phyloP scores from a whole-genome alignment of 2,797 vertebrate genomes.

The Sebastes minor region DNA sequence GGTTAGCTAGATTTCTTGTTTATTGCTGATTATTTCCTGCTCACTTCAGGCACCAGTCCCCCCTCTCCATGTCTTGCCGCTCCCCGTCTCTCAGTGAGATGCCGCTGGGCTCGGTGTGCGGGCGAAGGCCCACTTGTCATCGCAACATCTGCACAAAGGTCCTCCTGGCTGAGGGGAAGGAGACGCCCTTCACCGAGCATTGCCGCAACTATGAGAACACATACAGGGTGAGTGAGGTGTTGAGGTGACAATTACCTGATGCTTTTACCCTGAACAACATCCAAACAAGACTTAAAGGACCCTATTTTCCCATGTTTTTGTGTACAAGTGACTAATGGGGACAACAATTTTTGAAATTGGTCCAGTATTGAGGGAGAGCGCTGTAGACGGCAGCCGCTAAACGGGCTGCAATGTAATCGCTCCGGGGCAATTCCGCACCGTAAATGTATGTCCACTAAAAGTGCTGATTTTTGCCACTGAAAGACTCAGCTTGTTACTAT shows the following conservation, averaged over 20 bases:
- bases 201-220: slow-evolving; percentile 89
- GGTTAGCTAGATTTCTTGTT: neutral
- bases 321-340: neutral
- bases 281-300: neutral
- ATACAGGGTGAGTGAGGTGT: slow-evolving; percentile 85
- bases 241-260: too few species aligned
- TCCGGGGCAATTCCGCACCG: neutral
- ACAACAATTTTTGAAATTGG: neutral
- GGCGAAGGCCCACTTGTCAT: slow-evolving; percentile 86
- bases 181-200: slow-evolving; percentile 89
- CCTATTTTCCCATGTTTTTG: neutral
- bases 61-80: slow-evolving; percentile 81
- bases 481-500: too few species aligned
- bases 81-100: slow-evolving; percentile 82
- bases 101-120: slow-evolving; percentile 77
- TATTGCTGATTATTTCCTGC: neutral
- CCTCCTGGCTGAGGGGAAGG: slow-evolving; percentile 88
- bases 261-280: neutral
- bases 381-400: neutral
- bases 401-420: fast-evolving
- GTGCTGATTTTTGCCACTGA: too few species aligned
- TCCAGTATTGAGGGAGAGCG: neutral
- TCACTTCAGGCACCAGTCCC: slow-evolving; percentile 77
- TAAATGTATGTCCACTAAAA: too few species aligned
- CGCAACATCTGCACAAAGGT: slow-evolving; percentile 94